Evolutionary conservation across 2,113 vertebrate species (phyloP), one percentile per base, ranked within the genome.

Genomic region (Grammomys dolichurus): DNA sequence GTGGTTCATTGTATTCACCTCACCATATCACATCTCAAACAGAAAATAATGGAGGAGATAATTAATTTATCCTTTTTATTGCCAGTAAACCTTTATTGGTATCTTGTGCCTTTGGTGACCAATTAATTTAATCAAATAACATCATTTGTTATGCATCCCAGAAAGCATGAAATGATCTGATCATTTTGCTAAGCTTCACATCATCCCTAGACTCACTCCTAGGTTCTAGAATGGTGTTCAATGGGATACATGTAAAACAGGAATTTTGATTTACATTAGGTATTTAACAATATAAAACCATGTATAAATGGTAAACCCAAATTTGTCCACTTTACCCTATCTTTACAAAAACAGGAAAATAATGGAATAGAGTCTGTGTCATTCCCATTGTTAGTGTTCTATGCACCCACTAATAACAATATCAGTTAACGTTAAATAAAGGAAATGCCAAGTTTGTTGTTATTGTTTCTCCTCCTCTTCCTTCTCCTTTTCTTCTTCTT

Each of bases 131-230:
- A 91, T 69, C 36, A 90, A 92, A 54, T 56, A 90, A 67, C 9
- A 19, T 40, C n/a, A 63, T 93, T 24, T 75, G 95, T 95, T 96
- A n/a, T 88, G 58, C 90, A 40, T 63, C 2, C 8, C 46, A 4
- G 3, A 54, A 93, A 95, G 60, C 24, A 85, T 63, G 40, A 31
- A 85, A 85, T 65, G 77, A 16, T 87, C 12, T 92, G 20, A 73
- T 92, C 54, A 46, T 82, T 95, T 95, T 89, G 89, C 19, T 65
- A 63, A 67, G 36, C 72, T 96, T 85, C 70, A 78, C 65, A 90
- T 73, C 13, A 75, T 26, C 13, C 24, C 2, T 70, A 75, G 28
- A 17, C 48, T 56, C 76, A 88, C 8, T 5, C 12, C 8, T 40
- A 33, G 1, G 12, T 85, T 91, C 51, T 73, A 56, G 24, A 33